Percentiles rank a stretch among this genome's conserved stretches.
These are phyloP conservation scores for Dallia pectoralis DNA, from an alignment of 2,797 vertebrate species.

Conservation along the genomic window DNA sequence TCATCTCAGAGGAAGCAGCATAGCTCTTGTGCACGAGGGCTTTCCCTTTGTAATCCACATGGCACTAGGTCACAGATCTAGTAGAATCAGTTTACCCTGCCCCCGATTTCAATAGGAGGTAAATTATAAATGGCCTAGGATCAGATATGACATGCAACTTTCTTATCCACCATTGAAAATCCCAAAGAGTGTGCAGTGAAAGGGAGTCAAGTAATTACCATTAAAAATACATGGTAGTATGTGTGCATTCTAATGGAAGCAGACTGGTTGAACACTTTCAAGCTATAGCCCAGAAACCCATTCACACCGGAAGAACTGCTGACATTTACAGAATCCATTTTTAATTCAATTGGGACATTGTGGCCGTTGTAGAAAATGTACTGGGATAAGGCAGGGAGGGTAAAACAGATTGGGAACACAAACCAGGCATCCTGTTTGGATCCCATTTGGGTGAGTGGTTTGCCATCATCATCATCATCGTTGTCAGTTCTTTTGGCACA, in stretches of 20 bases:
- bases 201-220: conserved; percentile 54
- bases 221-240: conserved; percentile 50
- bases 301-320: conserved; percentile 46
- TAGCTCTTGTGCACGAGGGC: conserved; percentile 44
- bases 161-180: conserved; percentile 33
- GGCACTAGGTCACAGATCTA: conserved; percentile 21
- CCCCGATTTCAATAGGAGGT: conserved; percentile 1
- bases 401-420: conserved; percentile 51
- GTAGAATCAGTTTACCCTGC: conserved; percentile 13
- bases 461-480: conserved; percentile 24
- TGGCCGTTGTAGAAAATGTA: conserved; percentile 57
- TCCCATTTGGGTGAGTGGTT: conserved; percentile 50
- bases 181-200: conserved; percentile 50
- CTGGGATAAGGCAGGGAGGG: conserved; percentile 50
- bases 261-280: conserved; percentile 34
- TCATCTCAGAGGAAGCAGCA: conserved; percentile 53
- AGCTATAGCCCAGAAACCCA: conserved; percentile 21
- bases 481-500: conserved; percentile 64
- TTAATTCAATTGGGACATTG: conserved; percentile 40
- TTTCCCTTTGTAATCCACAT: conserved; percentile 66
- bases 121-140: conserved; percentile 18
- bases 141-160: conserved; percentile 17
- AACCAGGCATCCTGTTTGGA: conserved; percentile 61
- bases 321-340: conserved; percentile 47
- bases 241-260: conserved; percentile 50